Conservation (phyloP, 53 echinoderm and acorn worm species). For the Astropecten irregularis region DNA sequence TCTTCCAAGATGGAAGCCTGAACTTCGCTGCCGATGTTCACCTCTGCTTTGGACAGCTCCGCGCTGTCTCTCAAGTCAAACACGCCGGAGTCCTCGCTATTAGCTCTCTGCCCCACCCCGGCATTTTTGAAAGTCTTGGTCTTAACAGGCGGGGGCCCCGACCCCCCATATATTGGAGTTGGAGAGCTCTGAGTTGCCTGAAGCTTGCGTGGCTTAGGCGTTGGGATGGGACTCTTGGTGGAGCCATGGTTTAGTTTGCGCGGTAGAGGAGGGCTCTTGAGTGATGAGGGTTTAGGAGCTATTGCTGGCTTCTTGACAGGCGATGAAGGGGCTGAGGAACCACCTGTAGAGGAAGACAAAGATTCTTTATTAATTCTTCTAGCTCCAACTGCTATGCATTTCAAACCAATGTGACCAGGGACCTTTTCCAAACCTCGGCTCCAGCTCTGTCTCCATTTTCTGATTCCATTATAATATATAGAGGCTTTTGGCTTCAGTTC, state of each 20-base stretch:
- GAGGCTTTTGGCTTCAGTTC: too few species aligned
- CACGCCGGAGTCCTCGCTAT: slow-evolving; percentile 35
- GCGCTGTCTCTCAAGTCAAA: slow-evolving; percentile 50
- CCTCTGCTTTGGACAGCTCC: neutral
- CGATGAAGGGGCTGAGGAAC: slow-evolving; percentile 26
- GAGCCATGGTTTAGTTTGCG: slow-evolving; percentile 12
- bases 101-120: slow-evolving; percentile 5
- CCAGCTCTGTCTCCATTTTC: too few species aligned
- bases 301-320: slow-evolving; percentile 53
- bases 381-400: neutral
- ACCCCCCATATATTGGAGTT: neutral
- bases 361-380: neutral
- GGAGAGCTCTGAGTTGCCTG: slow-evolving; percentile 23
- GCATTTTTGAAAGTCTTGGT: slow-evolving; percentile 27
- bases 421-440: too few species aligned
- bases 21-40: neutral
- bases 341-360: slow-evolving; percentile 10
- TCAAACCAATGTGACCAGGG: neutral
- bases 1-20: slow-evolving; percentile 21
- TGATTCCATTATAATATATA: neutral
- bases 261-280: slow-evolving; percentile 26
- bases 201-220: slow-evolving; percentile 43
- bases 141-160: neutral
- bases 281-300: slow-evolving; percentile 45
- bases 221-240: slow-evolving; percentile 42